A percentile compares a stretch with the other conserved stretches of the same genome.
These are phyloP conservation scores for Meteorus sp. DNA, from an alignment of 1,140 invertebrate species.

Conservation along the genomic window DNA sequence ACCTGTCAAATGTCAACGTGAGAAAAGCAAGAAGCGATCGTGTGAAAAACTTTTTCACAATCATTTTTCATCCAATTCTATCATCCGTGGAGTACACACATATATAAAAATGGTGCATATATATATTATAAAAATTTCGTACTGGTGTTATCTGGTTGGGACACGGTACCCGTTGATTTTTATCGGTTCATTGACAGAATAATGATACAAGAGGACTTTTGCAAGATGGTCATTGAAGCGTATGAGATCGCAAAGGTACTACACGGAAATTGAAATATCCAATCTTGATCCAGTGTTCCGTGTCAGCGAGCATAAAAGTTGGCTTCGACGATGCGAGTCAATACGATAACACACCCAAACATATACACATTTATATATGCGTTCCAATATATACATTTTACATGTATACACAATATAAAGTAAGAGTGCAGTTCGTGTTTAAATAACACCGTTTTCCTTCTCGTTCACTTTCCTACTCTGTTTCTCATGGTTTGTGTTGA, in stretches of 20 bases:
- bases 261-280: conserved; percentile 30
- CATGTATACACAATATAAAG: too few relatives aligned
- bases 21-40: not conserved
- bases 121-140: too few relatives aligned
- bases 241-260: conserved; percentile 10
- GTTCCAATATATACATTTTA: too few relatives aligned
- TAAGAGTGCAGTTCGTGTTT: conserved; percentile 17
- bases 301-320: conserved; percentile 28
- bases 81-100: too few relatives aligned
- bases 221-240: conserved; percentile 12
- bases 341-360: conserved; percentile 6
- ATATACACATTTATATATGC: not conserved
- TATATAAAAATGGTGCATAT: too few relatives aligned
- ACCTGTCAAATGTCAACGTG: not conserved
- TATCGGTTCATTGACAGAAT: not conserved
- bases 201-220: not conserved
- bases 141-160: too few relatives aligned
- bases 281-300: conserved; percentile 27
- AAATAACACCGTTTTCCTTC: too few relatives aligned
- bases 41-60: not conserved
- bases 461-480: too few relatives aligned
- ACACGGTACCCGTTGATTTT: too few relatives aligned
- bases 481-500: too few relatives aligned
- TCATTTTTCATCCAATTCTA: not conserved
- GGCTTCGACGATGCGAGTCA: conserved; percentile 19